Evolutionary conservation across 2,888 invertebrate species (phyloP).

Genomic region (Actias luna): DNA sequence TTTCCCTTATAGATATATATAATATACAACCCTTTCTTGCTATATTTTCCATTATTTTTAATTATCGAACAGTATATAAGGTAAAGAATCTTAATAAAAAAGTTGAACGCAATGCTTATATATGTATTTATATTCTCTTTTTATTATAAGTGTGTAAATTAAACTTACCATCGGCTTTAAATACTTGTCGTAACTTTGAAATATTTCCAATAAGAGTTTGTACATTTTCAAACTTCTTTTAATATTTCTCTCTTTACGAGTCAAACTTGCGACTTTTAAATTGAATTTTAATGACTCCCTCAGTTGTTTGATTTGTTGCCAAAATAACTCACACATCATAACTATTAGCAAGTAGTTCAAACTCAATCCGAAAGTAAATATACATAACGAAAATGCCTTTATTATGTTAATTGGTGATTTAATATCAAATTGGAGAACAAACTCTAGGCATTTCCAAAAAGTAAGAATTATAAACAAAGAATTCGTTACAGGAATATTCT

Average conservation of each 20-base stretch:
- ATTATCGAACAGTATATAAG: no score
- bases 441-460: slow-evolving; percentile 1
- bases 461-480: background rate
- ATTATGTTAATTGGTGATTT: background rate
- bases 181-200: background rate
- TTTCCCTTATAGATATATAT: no score
- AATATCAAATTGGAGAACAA: background rate
- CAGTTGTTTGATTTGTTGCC: slow-evolving; percentile 2
- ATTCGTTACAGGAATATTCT: background rate
- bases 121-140: background rate
- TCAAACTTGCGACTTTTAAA: background rate
- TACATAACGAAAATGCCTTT: background rate
- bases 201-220: background rate
- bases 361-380: background rate
- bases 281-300: slow-evolving; percentile 3
- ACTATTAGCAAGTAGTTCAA: background rate
- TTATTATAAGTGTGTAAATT: background rate
- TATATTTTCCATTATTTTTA: no score
- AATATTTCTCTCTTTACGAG: background rate
- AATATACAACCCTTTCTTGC: no score
- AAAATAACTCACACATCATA: slow-evolving; percentile 15
- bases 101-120: background rate
- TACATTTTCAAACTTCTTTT: background rate
- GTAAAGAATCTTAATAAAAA: no score
- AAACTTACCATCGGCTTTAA: slow-evolving; percentile 14